Percentiles rank a stretch among this genome's conserved stretches.
These are phyloP conservation scores for Aphelocoma californica DNA, from an alignment of 2,797 vertebrate species.

Conservation along the genomic window DNA sequence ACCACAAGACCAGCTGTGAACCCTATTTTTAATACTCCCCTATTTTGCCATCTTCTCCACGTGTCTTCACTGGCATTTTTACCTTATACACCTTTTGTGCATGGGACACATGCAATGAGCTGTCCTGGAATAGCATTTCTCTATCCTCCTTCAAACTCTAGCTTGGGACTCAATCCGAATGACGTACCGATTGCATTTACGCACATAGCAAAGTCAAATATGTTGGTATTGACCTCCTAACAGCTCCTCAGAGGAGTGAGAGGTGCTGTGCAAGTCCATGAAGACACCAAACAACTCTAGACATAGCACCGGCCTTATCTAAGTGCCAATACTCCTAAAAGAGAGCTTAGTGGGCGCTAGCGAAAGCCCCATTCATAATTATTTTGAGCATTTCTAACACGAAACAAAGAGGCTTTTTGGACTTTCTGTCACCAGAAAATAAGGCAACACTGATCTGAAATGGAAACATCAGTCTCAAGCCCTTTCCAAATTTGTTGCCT, in stretches of 20 bases:
- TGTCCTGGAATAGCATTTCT: background rate
- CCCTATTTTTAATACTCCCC: background rate
- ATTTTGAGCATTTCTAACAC: background rate
- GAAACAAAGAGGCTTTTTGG: background rate
- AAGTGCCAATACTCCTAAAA: background rate
- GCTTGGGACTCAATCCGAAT: background rate
- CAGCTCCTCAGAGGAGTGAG: background rate
- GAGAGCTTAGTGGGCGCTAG: background rate
- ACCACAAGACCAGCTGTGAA: background rate
- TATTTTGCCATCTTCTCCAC: background rate
- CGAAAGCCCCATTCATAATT: background rate
- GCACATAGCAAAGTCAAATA: background rate
- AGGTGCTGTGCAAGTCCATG: background rate
- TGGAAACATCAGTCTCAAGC: background rate
- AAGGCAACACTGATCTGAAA: background rate
- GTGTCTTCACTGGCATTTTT: background rate
- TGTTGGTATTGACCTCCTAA: background rate
- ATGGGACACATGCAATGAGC: background rate
- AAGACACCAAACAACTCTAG: background rate
- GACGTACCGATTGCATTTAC: background rate
- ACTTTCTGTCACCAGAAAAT: background rate
- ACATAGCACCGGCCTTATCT: background rate
- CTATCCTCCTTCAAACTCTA: background rate
- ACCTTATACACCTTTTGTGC: background rate
- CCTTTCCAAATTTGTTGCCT: background rate